phyloP scores from a whole-genome alignment of 2,888 invertebrate genomes.

The Dorcus parallelipipedus region DNA sequence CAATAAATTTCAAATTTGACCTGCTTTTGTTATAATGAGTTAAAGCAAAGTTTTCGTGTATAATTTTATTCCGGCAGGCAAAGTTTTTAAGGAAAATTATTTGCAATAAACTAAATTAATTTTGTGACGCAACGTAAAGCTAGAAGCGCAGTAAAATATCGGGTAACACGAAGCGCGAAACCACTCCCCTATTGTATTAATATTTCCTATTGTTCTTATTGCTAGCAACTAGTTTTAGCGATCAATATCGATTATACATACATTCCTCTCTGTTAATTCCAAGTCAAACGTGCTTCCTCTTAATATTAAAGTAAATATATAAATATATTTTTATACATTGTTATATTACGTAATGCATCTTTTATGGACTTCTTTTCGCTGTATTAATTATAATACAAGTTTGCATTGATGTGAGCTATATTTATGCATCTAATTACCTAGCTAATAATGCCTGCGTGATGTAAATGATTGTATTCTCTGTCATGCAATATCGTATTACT shows the following conservation, averaged over 20 bases:
- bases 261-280: constrained; percentile 3
- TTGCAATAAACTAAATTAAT: no score
- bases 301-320: constrained; percentile 19
- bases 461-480: constrained; percentile 32
- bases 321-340: constrained; percentile 22
- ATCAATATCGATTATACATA: neutral
- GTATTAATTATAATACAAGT: constrained; percentile 20
- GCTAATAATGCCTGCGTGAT: constrained; percentile 39
- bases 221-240: no score
- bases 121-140: no score
- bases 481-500: constrained; percentile 40
- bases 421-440: constrained; percentile 41
- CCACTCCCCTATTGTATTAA: no score
- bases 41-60: no score
- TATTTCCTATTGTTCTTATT: no score
- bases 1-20: no score
- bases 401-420: constrained; percentile 39
- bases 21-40: no score
- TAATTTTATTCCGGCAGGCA: no score
- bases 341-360: constrained; percentile 22
- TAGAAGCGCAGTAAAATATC: no score
- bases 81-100: no score
- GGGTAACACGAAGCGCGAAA: no score
- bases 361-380: constrained; percentile 6
- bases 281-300: constrained; percentile 32